Evolutionary conservation across 2,113 vertebrate genomes (phyloP), one percentile per base, ranked within the genome.

Genomic region (Cyanoramphus novaezelandiae): DNA sequence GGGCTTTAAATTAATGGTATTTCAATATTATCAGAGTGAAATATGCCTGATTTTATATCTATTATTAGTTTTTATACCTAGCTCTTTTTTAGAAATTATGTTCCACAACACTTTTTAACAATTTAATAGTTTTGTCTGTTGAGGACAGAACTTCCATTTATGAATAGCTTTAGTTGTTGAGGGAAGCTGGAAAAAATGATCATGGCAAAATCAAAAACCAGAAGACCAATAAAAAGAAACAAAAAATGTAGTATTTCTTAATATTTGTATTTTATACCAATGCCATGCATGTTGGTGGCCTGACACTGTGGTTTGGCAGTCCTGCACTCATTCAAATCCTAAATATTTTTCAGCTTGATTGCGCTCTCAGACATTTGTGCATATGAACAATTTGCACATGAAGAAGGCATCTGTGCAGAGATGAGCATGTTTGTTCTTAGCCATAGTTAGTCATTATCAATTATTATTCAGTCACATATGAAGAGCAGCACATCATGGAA

Each of bases 251-350:
- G 76, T 84, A 86, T 93, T 97, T 96, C 92, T 94, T 96, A 86
- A 81, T 90, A 74, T 90, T 95, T 88, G 46, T 63, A 93, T 93
- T 92, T 96, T 81, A 95, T 80, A 75, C 71, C 68, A 81, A 60
- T 65, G 76, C 77, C 68, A 92, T 94, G 75, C 85, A 90, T 86
- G 90, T 86, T 94, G 96, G 95, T 96, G 93, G 95, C 82, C 95
- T 90, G 60, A 95, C 88, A 81, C 76, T 88, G 95, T 95, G 95
- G 94, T 75, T 96, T 97, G 94, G 95, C 92, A 96, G 69, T 60
- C 53, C 27, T 88, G 71, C 35, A 33, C 77, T 93, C 94, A 95
- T 97, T 97, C 85, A 93, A 88, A 88, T 86, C 18, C 71, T 86
- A 77, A 93, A 82, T 95, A 90, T 81, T 96, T 97, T 96, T 96